Evolutionary conservation across 2,113 vertebrate species (phyloP), one percentile per base, ranked within the genome.

Genomic region (Brachionichthys hirsutus): DNA sequence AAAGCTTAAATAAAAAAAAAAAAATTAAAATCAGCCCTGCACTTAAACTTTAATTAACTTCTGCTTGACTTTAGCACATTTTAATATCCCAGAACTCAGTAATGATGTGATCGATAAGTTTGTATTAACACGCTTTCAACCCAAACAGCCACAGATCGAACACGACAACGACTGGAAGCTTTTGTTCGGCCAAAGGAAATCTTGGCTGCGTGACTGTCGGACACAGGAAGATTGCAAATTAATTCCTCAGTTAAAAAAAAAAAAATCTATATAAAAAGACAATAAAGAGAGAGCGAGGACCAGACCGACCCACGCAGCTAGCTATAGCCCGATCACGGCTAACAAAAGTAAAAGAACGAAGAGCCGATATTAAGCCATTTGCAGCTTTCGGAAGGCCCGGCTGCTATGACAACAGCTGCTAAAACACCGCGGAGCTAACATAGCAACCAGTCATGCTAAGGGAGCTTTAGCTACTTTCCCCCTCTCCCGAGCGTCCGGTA

Each of bases 381-480:
- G 71, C 80, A 82, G 78, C 85, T 85, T 82, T 70, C 45, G 35
- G 60, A 63, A 89, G 91, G 91, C 90, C 92, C 82, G 67, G 89
- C 83, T 88, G 86, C 81, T 86, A 81, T 88, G 78, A 87, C 79
- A 82, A 85, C 81, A 82, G 84, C 79, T 75, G 79, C 83, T 64
- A 63, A 83, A 84, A 81, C 83, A 77, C 43, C 73, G 69, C 78
- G 53, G 12, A 71, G 86, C 85, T 77, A 80, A 86, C 88, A 83
- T 64, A 43, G 83, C 82, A 85, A 91, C 88, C 83, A 75, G 77
- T 74, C 85, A 83, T 84, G 82, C 85, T 85, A 84, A 73, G 80
- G 87, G 76, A 82, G 80, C 75, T 87, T 86, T 84, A 85, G 88
- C 82, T 85, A 91, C 91, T 92, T 91, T 91, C 86, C 53, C 53